Evolutionary conservation across 2,113 vertebrate genomes (phyloP).

Genomic region (Eidolon helvum): DNA sequence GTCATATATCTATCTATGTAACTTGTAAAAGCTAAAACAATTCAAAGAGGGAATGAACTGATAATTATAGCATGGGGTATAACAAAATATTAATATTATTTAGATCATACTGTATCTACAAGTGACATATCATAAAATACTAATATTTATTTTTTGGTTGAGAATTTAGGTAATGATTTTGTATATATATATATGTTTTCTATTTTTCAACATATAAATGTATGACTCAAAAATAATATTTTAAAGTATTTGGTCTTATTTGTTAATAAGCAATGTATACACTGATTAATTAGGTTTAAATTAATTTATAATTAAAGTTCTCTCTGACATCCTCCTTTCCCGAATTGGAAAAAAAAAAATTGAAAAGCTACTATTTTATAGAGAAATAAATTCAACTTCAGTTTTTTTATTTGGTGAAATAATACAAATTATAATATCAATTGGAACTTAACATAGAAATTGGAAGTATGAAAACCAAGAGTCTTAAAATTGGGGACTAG

Average conservation of each 20-base stretch:
- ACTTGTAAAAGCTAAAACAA: background rate
- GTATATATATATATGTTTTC: background rate
- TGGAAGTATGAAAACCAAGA: background rate
- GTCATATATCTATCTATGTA: background rate
- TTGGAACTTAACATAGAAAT: background rate
- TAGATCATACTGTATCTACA: background rate
- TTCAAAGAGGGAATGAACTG: background rate
- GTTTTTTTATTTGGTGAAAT: background rate
- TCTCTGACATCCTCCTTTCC: background rate
- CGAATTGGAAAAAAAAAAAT: background rate
- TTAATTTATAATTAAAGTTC: background rate
- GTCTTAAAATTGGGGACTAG: background rate
- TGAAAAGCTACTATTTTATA: background rate
- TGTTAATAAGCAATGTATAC: background rate
- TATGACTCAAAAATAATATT: background rate
- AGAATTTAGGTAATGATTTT: background rate
- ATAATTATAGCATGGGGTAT: background rate
- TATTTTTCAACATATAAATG: background rate
- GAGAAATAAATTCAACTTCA: background rate
- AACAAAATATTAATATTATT: background rate
- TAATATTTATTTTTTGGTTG: background rate
- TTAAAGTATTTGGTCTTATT: background rate
- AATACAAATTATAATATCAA: background rate
- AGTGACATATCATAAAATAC: background rate
- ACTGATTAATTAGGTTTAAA: background rate